These are phyloP conservation scores for Amblyteles armatorius DNA, from an alignment of 2,888 invertebrate species.

Conservation along the genomic window DNA sequence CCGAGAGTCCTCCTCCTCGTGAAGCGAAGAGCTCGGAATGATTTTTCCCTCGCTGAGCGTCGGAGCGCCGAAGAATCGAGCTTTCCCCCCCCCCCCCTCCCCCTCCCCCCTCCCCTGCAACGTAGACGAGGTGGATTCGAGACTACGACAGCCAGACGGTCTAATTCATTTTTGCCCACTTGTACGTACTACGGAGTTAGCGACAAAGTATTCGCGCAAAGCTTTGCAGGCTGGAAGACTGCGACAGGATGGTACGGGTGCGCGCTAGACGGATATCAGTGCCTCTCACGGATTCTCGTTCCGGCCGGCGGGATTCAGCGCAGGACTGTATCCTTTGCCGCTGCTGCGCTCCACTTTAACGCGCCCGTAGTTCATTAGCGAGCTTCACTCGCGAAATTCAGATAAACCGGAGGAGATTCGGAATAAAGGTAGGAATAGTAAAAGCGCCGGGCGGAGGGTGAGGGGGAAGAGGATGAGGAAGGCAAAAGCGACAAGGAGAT, in stretches of 20 bases:
- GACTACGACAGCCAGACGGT: not conserved
- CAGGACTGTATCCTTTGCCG: conserved; percentile 53
- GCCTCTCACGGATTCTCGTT: conserved; percentile 32
- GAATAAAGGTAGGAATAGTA: conserved; percentile 72
- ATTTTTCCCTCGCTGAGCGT: not conserved
- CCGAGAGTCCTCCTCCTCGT: not conserved
- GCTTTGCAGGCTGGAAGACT: conserved; percentile 6
- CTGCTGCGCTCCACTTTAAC: conserved; percentile 63
- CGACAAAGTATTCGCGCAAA: conserved; percentile 36
- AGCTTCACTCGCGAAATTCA: conserved; percentile 75
- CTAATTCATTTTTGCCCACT: conserved; percentile 31
- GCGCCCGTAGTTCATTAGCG: conserved; percentile 77
- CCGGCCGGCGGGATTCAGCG: conserved; percentile 50
- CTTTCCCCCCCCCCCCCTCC: not conserved
- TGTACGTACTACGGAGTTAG: conserved; percentile 24
- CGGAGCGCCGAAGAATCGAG: not conserved
- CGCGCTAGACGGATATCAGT: not conserved
- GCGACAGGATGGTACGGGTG: not conserved
- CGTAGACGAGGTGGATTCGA: not conserved
- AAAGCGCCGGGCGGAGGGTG: conserved; percentile 26
- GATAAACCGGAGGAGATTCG: conserved; percentile 71
- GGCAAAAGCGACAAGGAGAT: conserved; percentile 25
- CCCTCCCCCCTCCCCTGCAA: not conserved
- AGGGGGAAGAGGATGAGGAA: not conserved
- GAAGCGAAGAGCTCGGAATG: not conserved